Evolutionary conservation across 2,888 invertebrate genomes (phyloP).

Genomic region (Physocephala rufipes): DNA sequence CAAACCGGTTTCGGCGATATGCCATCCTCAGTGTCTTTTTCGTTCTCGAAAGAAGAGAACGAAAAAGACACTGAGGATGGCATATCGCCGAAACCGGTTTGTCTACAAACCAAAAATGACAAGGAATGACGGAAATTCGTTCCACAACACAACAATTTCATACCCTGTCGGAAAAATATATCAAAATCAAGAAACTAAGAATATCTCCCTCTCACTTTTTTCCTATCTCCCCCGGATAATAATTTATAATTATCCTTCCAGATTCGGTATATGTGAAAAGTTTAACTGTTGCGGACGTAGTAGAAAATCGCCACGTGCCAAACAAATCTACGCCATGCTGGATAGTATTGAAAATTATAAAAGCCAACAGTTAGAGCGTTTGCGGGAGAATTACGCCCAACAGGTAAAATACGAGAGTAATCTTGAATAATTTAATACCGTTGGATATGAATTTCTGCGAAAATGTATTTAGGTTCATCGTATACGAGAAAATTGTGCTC

Average conservation of each 20-base stretch:
- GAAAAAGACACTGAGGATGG: no score
- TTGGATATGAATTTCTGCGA: background rate
- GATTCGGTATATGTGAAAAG: conserved; percentile 71
- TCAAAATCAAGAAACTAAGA: no score
- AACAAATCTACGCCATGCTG: conserved; percentile 86
- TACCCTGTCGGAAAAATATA: no score
- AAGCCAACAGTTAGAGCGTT: conserved; percentile 84
- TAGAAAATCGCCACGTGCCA: conserved; percentile 78
- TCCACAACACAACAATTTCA: no score
- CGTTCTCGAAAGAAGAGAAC: no score
- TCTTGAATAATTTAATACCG: background rate
- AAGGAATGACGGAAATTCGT: no score
- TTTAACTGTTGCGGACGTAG: conserved; percentile 78
- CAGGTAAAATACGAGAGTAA: conserved; percentile 79
- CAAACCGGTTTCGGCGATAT: no score
- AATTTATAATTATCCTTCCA: conserved; percentile 38
- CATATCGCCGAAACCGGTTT: no score
- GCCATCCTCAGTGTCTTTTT: no score
- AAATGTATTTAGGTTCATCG: conserved; percentile 75
- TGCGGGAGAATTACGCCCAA: conserved; percentile 90
- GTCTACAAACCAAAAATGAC: no score
- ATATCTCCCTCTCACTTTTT: background rate
- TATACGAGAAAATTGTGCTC: conserved; percentile 92
- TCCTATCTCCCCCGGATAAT: background rate
- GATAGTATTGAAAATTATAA: conserved; percentile 92